These are phyloP conservation scores for Parazoanthus darwini DNA, from an alignment of 92 coral and sea anemone species.

Conservation along the genomic window DNA sequence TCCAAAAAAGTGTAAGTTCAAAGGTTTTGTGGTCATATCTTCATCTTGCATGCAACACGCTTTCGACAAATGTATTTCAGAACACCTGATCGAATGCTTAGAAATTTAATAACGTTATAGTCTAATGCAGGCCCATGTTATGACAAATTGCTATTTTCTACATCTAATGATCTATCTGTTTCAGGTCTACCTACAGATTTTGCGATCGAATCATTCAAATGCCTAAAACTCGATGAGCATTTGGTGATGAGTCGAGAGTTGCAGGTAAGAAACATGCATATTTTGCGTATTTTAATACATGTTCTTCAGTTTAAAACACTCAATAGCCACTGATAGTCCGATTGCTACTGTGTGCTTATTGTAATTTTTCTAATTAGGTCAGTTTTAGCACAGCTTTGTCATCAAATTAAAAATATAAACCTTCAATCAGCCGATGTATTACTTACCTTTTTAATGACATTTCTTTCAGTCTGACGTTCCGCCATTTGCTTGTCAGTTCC, in stretches of 20 bases:
- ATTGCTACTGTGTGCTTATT: background rate
- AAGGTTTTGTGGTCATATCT: background rate
- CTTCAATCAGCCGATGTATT: too few relatives aligned
- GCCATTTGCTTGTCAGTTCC: constrained; percentile 93
- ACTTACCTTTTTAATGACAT: background rate
- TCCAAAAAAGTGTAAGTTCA: constrained; percentile 56
- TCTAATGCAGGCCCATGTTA: background rate
- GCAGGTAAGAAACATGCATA: constrained; percentile 1
- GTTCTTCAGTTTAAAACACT: background rate
- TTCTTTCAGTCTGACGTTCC: constrained; percentile 86
- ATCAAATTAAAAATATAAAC: background rate
- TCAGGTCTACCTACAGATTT: constrained; percentile 79
- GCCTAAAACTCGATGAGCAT: constrained; percentile 87
- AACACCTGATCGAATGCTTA: background rate
- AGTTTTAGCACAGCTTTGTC: background rate
- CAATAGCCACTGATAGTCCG: background rate
- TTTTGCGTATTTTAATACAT: too few relatives aligned
- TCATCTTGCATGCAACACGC: too few relatives aligned
- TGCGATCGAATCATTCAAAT: constrained; percentile 73
- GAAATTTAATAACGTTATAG: background rate
- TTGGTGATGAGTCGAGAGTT: constrained; percentile 72
- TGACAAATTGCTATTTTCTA: background rate
- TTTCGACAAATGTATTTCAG: too few relatives aligned
- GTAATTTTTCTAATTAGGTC: too few relatives aligned
- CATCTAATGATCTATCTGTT: background rate